Evolutionary conservation across 2,113 vertebrate species (phyloP), one percentile per base, ranked within the genome.

Genomic region (Podarcis raffonei): DNA sequence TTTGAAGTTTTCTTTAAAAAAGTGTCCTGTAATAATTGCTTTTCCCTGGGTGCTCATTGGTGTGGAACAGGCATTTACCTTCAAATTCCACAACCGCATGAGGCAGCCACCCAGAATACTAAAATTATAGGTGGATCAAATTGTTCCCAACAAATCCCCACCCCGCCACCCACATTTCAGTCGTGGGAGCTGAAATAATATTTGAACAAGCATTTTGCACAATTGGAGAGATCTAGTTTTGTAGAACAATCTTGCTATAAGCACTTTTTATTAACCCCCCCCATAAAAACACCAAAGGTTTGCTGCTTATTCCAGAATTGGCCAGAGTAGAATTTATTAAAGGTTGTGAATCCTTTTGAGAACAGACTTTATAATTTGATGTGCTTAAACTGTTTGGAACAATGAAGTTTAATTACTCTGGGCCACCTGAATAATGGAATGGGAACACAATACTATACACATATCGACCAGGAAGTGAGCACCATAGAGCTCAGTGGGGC

Each of bases 171-270:
- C 27, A 87, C 83, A 79, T 91, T 94, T 90, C 90, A 90, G 85
- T 91, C 91, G 91, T 84, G 88, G 92, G 91, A 92, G 91, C 88
- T 93, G 92, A 93, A 89, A 93, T 92, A 93, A 90, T 92, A 84
- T 92, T 81, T 91, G 91, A 95, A 83, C 91, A 90, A 94, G 91
- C 90, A 78, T 92, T 91, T 93, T 93, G 92, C 91, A 88, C 89
- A 91, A 93, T 89, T 94, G 86, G 91, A 25, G 87, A 91, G 87
- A 57, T 91, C 85, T 89, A 89, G 89, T 94, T 94, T 92, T 94
- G 93, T 89, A 90, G 90, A 90, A 82, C 90, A 91, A 66, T 90
- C 83, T 93, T 89, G 0, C 1, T 88, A 91, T 90, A 93, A 23
- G 6, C 92, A 20, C 87, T 86, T 93, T 5, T 0, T 76, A 84